phyloP scores from a whole-genome alignment of 2,113 vertebrate genomes.

The Campylomormyrus numenius region DNA sequence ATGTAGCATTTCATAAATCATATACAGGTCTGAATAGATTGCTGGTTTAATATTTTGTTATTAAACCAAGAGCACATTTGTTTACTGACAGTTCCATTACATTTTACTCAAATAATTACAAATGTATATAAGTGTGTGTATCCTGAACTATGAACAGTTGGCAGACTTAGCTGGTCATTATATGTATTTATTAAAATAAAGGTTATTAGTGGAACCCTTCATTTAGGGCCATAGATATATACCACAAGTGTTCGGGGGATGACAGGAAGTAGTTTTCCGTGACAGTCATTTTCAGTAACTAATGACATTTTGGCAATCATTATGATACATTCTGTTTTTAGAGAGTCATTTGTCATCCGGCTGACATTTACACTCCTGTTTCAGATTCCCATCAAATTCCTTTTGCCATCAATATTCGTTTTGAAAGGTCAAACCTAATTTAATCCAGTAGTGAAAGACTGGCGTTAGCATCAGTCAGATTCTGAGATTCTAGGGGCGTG shows the following conservation, averaged over 20 bases:
- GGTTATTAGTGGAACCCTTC: background rate
- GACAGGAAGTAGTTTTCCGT: constrained; percentile 4
- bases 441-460: constrained; percentile 12
- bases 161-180: background rate
- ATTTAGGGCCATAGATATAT: background rate
- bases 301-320: constrained; percentile 23
- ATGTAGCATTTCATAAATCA: constrained; percentile 73
- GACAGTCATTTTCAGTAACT: constrained; percentile 7
- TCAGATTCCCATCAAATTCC: constrained; percentile 24
- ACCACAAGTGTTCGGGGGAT: background rate
- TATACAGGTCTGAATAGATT: constrained; percentile 73
- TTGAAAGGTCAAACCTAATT: constrained; percentile 26
- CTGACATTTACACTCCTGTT: constrained; percentile 23
- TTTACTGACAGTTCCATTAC: constrained; percentile 64
- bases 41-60: constrained; percentile 68
- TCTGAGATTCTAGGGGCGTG: background rate
- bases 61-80: constrained; percentile 69
- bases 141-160: background rate
- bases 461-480: background rate
- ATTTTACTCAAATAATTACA: constrained; percentile 14
- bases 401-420: constrained; percentile 16
- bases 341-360: constrained; percentile 21
- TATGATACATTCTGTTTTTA: constrained; percentile 22
- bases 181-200: background rate
- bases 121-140: background rate